phyloP scores from a whole-genome alignment of 2,888 invertebrate genomes.

The Andrena camellia region DNA sequence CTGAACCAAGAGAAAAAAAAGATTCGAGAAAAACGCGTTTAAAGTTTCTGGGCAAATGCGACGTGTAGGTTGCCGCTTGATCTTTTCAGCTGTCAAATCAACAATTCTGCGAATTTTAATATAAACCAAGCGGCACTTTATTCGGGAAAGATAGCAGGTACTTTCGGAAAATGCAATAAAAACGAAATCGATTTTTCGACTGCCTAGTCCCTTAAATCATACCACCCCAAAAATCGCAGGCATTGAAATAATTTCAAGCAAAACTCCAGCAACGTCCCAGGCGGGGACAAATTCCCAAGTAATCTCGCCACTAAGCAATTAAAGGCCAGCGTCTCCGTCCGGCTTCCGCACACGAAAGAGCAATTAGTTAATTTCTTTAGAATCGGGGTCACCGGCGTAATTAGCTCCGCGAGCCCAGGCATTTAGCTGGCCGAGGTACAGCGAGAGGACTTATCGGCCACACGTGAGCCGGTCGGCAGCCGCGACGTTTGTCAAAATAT shows the following conservation, averaged over 20 bases:
- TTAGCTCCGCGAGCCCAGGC: neutral
- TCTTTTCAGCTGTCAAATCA: too few relatives aligned
- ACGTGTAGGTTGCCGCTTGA: too few relatives aligned
- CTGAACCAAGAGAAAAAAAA: too few relatives aligned
- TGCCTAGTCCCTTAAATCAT: neutral
- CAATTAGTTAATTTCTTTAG: constrained; percentile 42
- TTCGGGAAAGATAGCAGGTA: too few relatives aligned
- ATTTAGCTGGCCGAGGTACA: constrained; percentile 19
- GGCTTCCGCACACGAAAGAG: constrained; percentile 2
- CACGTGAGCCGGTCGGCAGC: neutral
- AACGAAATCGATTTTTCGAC: too few relatives aligned
- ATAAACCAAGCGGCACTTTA: too few relatives aligned
- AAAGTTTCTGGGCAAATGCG: too few relatives aligned
- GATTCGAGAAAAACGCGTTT: too few relatives aligned
- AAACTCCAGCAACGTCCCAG: neutral
- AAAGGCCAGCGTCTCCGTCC: neutral
- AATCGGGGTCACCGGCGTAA: constrained; percentile 2
- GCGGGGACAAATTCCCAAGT: neutral
- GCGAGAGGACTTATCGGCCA: constrained; percentile 23
- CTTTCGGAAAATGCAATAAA: too few relatives aligned
- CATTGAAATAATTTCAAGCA: neutral
- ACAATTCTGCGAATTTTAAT: too few relatives aligned
- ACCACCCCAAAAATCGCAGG: neutral
- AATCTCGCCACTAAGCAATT: neutral
- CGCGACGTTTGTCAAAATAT: constrained; percentile 20